Evolutionary conservation across 2,113 vertebrate genomes (phyloP), one percentile per base, ranked within the genome.

Genomic region (Halcyon senegalensis): DNA sequence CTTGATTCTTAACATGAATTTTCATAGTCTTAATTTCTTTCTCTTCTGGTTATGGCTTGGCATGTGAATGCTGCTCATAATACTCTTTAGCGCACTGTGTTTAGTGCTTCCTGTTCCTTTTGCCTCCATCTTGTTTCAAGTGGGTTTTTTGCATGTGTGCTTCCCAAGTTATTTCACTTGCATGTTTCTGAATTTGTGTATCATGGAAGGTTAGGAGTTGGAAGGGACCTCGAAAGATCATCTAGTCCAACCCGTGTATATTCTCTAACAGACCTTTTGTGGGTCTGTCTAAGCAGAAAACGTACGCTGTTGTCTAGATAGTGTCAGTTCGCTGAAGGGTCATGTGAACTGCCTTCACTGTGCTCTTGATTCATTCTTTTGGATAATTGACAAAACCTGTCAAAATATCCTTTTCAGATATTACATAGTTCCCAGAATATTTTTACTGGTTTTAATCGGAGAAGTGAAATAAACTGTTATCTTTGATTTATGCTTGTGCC

Each of bases 381-480:
- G 14, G 13, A 2, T 67, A 66, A 66, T 59, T 74, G 63, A 73
- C n/a, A 55, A 90, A 80, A 63, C 27, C 23, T 88, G 33, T 20
- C 18, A 35, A 39, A 81, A 23, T 68, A 44, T 0, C 7, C 5
- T 48, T 33, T 5, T 1, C 3, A 3, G 41, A n/a, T 3, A 13
- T 13, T 51, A 9, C 14, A 0, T 58, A 33, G 30, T 86, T 89
- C 10, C 33, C 8, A 1, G 69, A 62, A 17, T 33, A 9, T 24
- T 93, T 60, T 66, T 80, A 14, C 10, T 60, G 21, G 0, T 85
- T 64, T 30, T 56, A 58, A 43, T 69, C 30, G 50, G 21, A 24
- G 16, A 17, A 50, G n/a, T 30, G 13, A 68, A 74, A 15, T 24
- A 19, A 64, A 6, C 9, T n/a, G 10, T 50, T 91, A 15, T 7